Percentiles rank a stretch among this genome's conserved stretches.
Conservation (phyloP, 53 echinoderm and acorn worm genomes). For the Arbacia lixula region DNA sequence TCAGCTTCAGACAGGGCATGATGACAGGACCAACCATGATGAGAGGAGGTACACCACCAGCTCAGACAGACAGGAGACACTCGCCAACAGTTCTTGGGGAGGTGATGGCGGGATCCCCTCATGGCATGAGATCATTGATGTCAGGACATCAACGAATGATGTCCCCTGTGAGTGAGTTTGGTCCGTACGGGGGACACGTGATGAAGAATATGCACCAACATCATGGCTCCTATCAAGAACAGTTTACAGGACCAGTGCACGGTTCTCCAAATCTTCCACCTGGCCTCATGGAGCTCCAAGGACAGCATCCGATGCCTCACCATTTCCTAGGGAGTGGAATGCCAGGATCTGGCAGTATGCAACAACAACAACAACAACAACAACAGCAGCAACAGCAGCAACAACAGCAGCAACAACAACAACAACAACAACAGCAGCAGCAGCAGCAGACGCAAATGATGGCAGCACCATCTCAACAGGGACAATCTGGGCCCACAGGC, state of each 20-base stretch:
- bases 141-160: constrained; percentile 26
- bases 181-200: constrained; percentile 38
- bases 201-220: constrained; percentile 39
- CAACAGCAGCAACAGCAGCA: constrained; percentile 26
- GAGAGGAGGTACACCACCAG: constrained; percentile 50
- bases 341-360: background rate
- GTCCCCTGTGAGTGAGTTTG: constrained; percentile 43
- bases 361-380: constrained; percentile 12
- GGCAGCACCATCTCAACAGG: background rate
- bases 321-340: constrained; percentile 28
- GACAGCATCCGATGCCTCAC: constrained; percentile 42
- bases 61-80: constrained; percentile 46
- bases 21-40: constrained; percentile 10
- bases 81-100: constrained; percentile 51
- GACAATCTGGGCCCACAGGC: constrained; percentile 9
- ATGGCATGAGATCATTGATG: constrained; percentile 43
- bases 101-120: constrained; percentile 25
- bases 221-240: constrained; percentile 13
- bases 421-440: constrained; percentile 42
- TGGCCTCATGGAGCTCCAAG: constrained; percentile 42
- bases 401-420: constrained; percentile 41
- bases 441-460: constrained; percentile 7
- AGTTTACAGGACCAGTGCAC: constrained; percentile 22
- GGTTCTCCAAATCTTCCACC: constrained; percentile 39
- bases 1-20: constrained; percentile 43